These are phyloP conservation scores for Hydrotaea cyrtoneurina DNA, from an alignment of 2,888 invertebrate genomes.

Conservation along the genomic window DNA sequence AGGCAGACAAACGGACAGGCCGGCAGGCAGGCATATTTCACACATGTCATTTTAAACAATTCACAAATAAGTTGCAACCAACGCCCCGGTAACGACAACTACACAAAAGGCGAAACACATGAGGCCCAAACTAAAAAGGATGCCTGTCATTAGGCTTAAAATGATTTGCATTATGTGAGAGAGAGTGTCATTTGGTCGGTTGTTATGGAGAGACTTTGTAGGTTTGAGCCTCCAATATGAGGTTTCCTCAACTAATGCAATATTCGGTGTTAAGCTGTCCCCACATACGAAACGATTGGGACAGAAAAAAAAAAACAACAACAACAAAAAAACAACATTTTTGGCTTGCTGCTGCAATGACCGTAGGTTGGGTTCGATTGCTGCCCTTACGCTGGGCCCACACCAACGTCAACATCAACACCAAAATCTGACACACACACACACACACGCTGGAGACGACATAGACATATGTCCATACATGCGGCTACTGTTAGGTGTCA, in stretches of 20 bases:
- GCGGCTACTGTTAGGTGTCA: constrained; percentile 68
- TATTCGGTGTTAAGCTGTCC: constrained; percentile 24
- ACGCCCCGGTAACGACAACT: neutral
- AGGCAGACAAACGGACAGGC: constrained; percentile 41
- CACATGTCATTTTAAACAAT: constrained; percentile 52
- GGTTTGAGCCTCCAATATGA: neutral
- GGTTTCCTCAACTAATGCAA: neutral
- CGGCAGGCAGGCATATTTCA: constrained; percentile 43
- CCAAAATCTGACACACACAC: neutral
- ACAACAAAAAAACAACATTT: constrained; percentile 34
- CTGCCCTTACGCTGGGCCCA: neutral
- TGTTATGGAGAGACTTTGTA: neutral
- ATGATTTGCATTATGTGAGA: constrained; percentile 46
- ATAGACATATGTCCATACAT: constrained; percentile 39
- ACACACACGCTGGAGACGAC: neutral
- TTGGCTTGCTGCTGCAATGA: constrained; percentile 28
- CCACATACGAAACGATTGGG: constrained; percentile 46
- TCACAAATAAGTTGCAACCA: constrained; percentile 43
- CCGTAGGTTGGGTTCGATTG: neutral
- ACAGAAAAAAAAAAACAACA: constrained; percentile 23
- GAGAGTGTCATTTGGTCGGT: neutral
- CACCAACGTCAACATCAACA: neutral
- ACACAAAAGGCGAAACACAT: neutral
- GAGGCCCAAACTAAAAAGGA: constrained; percentile 54
- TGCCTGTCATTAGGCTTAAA: constrained; percentile 65